Base-by-base conservation (phyloP, 2,888 invertebrate genomes). In the Trichogramma dendrolimi region DNA sequence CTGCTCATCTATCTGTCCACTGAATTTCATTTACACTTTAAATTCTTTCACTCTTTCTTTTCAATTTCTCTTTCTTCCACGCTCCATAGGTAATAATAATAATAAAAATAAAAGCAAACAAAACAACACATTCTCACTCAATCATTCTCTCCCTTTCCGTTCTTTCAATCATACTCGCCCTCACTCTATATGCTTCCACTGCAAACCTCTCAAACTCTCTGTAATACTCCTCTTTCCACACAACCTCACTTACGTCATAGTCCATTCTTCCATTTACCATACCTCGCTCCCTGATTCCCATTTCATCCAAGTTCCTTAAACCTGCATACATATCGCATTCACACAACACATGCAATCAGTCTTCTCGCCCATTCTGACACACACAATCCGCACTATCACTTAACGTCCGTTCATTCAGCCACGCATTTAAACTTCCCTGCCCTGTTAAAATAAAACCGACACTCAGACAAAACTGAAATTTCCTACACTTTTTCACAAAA, bases 361-460 rank as follows among this genome's bases (percentile, higher is more conserved):
- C 44, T 41, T 61, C 61, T 4, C 4, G 2, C 8, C 5, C 58
- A 2, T 6, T 44, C 11, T 48, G 61, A 55, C 61, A 61, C 14
- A 39, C 10, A 40, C 61, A 63, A 1, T 6, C 48, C 4, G 55
- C 39, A 2, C 43, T 4, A 5, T 55, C 44, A 14, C 5, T 4
- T 4, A 61, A 8, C 2, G 39, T 44, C 38, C 60, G 44, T 5
- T 41, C 5, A 40, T 14, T 46, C 6, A 63, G 38, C 5, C 6
- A 63, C 6, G 39, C 58, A 51, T 58, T 61, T 14, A 58, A n/a
- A 8, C 46, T 58, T 11, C 61, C 64, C 38, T 63, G 63, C 1
- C 60, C 63, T 0, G 63, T 63, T 14, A 63, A 42, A 4, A 63
- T n/a, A 49, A 38, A 61, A 10, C 60, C 42, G 8, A 60, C 56